Base-by-base conservation (phyloP, 2,113 vertebrate genomes). In the Callaeas wilsoni region DNA sequence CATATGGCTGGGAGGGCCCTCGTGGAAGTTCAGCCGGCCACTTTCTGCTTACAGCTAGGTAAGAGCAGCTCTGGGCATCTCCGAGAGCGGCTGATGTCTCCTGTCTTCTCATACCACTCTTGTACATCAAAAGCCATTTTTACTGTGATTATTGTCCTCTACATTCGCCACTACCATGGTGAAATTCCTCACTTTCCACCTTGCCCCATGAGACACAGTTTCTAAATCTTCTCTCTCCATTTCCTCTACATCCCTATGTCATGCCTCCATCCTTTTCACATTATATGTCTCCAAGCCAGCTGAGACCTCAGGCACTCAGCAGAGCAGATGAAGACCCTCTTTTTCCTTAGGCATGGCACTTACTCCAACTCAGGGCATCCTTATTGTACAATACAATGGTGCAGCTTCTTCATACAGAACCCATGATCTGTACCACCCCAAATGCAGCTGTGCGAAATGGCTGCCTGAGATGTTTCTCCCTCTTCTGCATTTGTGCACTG, bases 191-290 rank as follows among this genome's bases (percentile, higher is more conserved):
- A 16, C 39, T 80, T 83, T 80, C 33, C 19, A 55, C 39, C 23
- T 14, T 75, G 42, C 15, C 37, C 30, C 39, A 2, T 8, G 17
- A 74, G 33, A 56, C 29, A 59, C 0, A 0, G 10, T 74, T 63
- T 84, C 82, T 69, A 42, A 83, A 86, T 30, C 33, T 32, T 37
- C 42, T 33, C 39, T 70, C 26, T 67, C 35, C 21, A 16, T 77
- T 57, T 93, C 17, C 16, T 62, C 86, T 70, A 7, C 52, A 41
- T 52, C 39, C 33, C 30, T 84, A 5, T n/a, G 26, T 60, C 19
- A 2, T 23, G 35, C 55, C 56, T 74, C 52, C 33, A 21, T 37
- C 76, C 30, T 87, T 90, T 69, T 55, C 56, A 67, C 35, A 39
- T 44, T 46, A 18, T 32, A 52, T 30, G 21, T 91, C 23, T 56